Evolutionary conservation across 2,113 vertebrate genomes (phyloP), one percentile per base, ranked within the genome.

Genomic region (Phycodurus eques): DNA sequence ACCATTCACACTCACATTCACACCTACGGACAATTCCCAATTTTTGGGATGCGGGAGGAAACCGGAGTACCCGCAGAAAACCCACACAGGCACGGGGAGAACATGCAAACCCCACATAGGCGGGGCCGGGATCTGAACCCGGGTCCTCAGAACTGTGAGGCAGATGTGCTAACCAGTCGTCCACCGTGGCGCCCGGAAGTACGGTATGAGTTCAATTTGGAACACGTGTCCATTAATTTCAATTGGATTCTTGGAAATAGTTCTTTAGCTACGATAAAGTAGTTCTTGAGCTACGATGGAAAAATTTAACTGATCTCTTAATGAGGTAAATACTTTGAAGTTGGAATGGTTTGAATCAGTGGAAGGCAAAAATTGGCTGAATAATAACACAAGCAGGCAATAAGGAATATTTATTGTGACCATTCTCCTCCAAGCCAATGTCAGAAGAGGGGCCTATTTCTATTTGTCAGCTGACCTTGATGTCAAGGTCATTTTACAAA

Each of bases 391-490:
- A 15, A 49, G 15, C 1, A 15, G 19, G 15, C 1, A 53, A 39
- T 39, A 3, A 39, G 35, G 35, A 39, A 39, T 39, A 39, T 39
- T 39, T 39, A 17, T 61, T 39, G 31, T 17, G 13, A 60, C 17
- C n/a, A 61, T 35, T 17, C 33, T 7, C 31, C 11, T 51, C 15
- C 14, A 51, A 3, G 15, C 49, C 83, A 75, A 63, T 66, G 20
- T 69, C 67, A 54, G 47, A 62, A 77, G 27, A 20, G 61, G 84
- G 59, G 80, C 73, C 1, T 13, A 13, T 39, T 91, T 91, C 87
- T 89, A 63, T 74, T 87, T 81, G 85, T 75, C 69, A 80, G 53
- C 49, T 74, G 78, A 84, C 90, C 86, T 90, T 88, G 80, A 83
- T 69, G 64, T 5, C 22, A 80, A 85, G 82, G 76, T 57, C 44